Conservation (phyloP, 2,113 vertebrate genomes). For the Sialia sialis region DNA sequence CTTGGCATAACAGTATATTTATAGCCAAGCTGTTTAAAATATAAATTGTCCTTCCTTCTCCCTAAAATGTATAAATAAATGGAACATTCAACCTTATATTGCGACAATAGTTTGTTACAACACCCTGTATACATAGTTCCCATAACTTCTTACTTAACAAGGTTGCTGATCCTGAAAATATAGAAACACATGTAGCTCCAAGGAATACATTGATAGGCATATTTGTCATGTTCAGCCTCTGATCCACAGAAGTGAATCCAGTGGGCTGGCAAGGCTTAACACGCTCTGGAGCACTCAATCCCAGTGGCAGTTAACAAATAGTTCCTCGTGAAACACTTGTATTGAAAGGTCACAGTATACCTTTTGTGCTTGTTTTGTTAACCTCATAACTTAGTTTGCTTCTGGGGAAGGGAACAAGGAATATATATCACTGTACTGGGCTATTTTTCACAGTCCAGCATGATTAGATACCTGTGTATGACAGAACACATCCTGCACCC, state of each 20-base stretch:
- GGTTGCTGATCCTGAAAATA: slow-evolving; percentile 33
- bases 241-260: neutral
- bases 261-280: slow-evolving; percentile 10
- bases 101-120: neutral
- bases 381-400: slow-evolving; percentile 22
- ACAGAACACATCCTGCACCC: fast-evolving
- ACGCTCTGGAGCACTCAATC: slow-evolving; percentile 24
- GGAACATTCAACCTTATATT: neutral
- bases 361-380: neutral
- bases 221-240: slow-evolving; percentile 42
- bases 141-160: slow-evolving; percentile 27
- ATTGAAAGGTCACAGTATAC: slow-evolving; percentile 17
- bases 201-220: neutral
- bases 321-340: slow-evolving; percentile 3
- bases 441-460: neutral
- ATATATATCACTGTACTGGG: neutral
- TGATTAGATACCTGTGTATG: neutral
- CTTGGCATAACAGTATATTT: neutral
- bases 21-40: slow-evolving; percentile 21
- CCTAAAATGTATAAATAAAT: slow-evolving; percentile 28
- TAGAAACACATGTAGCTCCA: slow-evolving; percentile 5
- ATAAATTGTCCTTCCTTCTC: neutral
- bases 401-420: neutral
- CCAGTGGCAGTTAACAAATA: slow-evolving; percentile 49
- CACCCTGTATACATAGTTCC: neutral